These are phyloP conservation scores for Hermatobates lingyangjiaoensis DNA, from an alignment of 1,140 invertebrate species.

Conservation along the genomic window DNA sequence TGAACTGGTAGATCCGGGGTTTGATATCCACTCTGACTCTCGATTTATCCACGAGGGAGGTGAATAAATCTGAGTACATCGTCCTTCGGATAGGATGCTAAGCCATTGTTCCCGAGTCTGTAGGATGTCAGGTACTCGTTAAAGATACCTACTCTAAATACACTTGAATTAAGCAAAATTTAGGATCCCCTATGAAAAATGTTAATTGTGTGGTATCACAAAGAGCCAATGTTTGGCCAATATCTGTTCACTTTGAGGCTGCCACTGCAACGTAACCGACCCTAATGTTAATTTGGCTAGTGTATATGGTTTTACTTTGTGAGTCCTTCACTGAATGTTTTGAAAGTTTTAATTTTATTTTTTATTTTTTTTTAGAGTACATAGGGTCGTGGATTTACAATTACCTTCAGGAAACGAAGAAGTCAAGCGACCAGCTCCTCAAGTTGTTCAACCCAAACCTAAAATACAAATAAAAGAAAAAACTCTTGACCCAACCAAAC, in stretches of 20 bases:
- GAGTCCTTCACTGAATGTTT: background rate
- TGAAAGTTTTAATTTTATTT: background rate
- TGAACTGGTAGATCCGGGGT: too few relatives aligned
- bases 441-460: background rate
- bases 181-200: too few relatives aligned
- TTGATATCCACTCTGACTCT: too few relatives aligned
- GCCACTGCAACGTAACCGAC: background rate
- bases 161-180: too few relatives aligned
- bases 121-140: too few relatives aligned
- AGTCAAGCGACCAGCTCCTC: background rate
- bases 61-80: too few relatives aligned
- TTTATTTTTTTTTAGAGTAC: background rate
- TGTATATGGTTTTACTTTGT: background rate
- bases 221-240: background rate
- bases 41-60: too few relatives aligned
- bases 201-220: background rate
- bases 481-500: background rate
- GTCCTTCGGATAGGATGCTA: too few relatives aligned
- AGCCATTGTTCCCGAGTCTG: too few relatives aligned
- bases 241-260: background rate
- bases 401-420: background rate
- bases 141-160: too few relatives aligned
- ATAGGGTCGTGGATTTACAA: background rate
- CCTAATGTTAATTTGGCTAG: background rate
- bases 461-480: constrained; percentile 2